Evolutionary conservation across 1,140 invertebrate species (phyloP).

Genomic region (Pteromalus puparum): DNA sequence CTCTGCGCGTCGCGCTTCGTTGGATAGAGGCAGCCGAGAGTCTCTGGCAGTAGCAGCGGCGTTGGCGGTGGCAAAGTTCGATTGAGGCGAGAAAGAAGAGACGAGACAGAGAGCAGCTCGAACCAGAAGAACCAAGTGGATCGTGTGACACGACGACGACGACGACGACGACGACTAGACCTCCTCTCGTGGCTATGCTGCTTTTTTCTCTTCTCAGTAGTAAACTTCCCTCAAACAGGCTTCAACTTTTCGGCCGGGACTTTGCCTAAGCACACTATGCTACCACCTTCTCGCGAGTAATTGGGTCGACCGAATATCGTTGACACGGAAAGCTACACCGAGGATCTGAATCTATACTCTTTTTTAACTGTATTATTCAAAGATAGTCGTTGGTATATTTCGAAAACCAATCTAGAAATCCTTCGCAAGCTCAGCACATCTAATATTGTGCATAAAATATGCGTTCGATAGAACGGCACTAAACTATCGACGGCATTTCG

Average conservation of each 20-base stretch:
- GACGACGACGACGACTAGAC: not conserved
- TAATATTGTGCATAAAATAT: not conserved
- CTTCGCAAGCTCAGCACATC: too few relatives aligned
- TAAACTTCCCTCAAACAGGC: not conserved
- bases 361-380: too few relatives aligned
- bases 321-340: too few relatives aligned
- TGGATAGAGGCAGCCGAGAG: not conserved
- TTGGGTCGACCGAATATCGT: not conserved
- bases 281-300: not conserved
- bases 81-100: constrained; percentile 25
- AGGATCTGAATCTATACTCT: too few relatives aligned
- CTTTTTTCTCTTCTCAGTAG: not conserved
- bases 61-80: constrained; percentile 43
- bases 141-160: not conserved
- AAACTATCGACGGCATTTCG: constrained; percentile 38
- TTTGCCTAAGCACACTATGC: not conserved
- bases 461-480: constrained; percentile 28
- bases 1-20: constrained; percentile 17
- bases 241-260: not conserved
- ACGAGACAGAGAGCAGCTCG: not conserved
- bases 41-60: too few relatives aligned
- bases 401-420: not conserved
- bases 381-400: too few relatives aligned
- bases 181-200: too few relatives aligned
- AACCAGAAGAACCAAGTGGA: constrained; percentile 9